Evolutionary conservation across 2,888 invertebrate genomes (phyloP).

Genomic region (Euzetes globulus): DNA sequence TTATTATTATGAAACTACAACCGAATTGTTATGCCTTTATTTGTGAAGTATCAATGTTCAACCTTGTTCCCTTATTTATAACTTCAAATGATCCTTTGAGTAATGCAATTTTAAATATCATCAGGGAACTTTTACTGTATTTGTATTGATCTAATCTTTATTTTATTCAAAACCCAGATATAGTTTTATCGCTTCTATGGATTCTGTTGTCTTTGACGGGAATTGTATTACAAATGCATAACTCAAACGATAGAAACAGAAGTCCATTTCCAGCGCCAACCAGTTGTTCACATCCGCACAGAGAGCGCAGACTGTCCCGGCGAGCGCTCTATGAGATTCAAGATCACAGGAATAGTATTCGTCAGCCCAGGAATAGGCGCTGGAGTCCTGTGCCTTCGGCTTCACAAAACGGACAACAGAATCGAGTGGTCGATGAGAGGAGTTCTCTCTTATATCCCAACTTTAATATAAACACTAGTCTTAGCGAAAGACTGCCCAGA

Average conservation of each 20-base stretch:
- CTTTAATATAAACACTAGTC: background rate
- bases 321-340: background rate
- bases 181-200: background rate
- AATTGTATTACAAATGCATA: background rate
- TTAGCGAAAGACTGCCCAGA: background rate
- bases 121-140: too few species aligned
- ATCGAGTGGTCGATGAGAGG: background rate
- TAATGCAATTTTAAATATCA: too few species aligned
- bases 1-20: too few species aligned
- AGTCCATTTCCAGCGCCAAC: background rate
- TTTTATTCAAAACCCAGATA: constrained; percentile 5
- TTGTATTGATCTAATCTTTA: too few species aligned
- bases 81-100: too few species aligned
- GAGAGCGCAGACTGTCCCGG: background rate
- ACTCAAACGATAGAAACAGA: background rate
- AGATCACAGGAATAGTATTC: background rate
- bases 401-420: too few species aligned
- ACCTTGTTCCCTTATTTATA: too few species aligned
- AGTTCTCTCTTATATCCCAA: background rate
- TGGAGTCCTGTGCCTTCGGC: background rate
- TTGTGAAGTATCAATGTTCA: too few species aligned
- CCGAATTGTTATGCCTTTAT: too few species aligned
- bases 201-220: constrained; percentile 4
- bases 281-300: constrained; percentile 4
- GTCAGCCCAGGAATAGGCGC: background rate